Evolutionary conservation across 2,797 vertebrate genomes (phyloP), one percentile per base, ranked within the genome.

Genomic region (Margarornis squamiger): DNA sequence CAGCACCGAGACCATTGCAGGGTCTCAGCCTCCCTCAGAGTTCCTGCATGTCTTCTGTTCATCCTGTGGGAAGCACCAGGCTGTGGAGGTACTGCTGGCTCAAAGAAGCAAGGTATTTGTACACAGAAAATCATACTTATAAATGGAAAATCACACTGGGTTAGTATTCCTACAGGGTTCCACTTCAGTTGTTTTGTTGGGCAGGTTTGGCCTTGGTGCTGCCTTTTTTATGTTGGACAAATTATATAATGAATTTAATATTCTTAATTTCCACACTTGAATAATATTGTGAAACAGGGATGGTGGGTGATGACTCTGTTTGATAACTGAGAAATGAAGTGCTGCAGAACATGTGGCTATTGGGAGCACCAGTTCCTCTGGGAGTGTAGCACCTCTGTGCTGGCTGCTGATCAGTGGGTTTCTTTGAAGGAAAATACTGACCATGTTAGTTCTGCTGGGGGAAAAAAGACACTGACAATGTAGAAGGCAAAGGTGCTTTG

Each of bases 41-140:
- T 7, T n/a, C 8, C 14, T 36, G 32, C 19, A 7, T 2, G 26
- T 13, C 0, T 11, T 7, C 1, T 26, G 34, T 32, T 32, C 39
- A 8, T 3, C 1, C 21, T 32, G 14, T 0, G 9, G 20, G 48
- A 30, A 1, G 0, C 1, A 4, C 3, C 1, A 2, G 7, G 0
- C 1, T 27, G 5, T 21, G n/a, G 51, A 43, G 9, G 2, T 51
- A 0, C 7, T 48, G 34, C 14, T 77, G 51, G 13, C 13, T 66
- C 12, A 2, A 12, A 17, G 12, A 57, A 68, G 24, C 0, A 36
- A 94, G 46, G 11, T 58, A 32, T 52, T 55, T 67, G 1, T 23
- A 24, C 11, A 6, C 3, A 27, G 6, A 30, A n/a, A 9, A 4
- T 62, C 6, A 6, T 73, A 8, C 7, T 55, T 75, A 3, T 11